Evolutionary conservation across 37 sponge, comb jelly and placozoan species (phyloP), one percentile per base, ranked within the genome.

Genomic region (Chondrosia reniformis): DNA sequence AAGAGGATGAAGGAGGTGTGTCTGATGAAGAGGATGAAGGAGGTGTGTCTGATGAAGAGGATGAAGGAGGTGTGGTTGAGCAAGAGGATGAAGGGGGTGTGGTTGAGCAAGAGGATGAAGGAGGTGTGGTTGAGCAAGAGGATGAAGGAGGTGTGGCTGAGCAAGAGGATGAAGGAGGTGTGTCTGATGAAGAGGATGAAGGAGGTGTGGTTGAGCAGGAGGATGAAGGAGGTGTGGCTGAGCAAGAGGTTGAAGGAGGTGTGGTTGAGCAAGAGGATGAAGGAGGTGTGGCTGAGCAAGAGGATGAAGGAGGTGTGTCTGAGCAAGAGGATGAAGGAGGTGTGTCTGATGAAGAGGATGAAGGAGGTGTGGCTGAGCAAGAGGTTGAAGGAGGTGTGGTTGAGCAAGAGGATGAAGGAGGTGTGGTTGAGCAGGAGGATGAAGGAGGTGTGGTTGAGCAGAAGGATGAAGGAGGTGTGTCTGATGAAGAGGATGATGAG

Each of bases 161-260:
- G 45, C 52, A 44, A 45, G 36, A 4, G 10, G 33, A 58, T 33
- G 67, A 52, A 46, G 80, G 25, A 30, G 80, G 63, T 31, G 82
- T 42, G 56, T 73, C 10, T 38, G 46, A 56, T 46, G 76, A 40
- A 63, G 37, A 42, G 6, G 69, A 78, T 71, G 83, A 56, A 42
- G 66, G 54, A 49, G 33, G 58, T 6, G 73, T 78, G 37, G 81
- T 19, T 36, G 44, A 76, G 59, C 69, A 2, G 19, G 56, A 28
- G 33, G 56, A 8, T 49, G 62, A 77, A 10, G 62, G 77, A 59
- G 39, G 58, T 13, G 61, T 25, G 4, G 39, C n/a, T 56, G 27
- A 5, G 3, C 58, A 24, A 3, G 27, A 5, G 3, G 7, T 56
- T 28, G 27, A 28, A 4, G 58, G 27, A 56, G 4, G 27, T 28